Conservation (phyloP, 1,140 invertebrate species). For the Drosophila kurseongensis region DNA sequence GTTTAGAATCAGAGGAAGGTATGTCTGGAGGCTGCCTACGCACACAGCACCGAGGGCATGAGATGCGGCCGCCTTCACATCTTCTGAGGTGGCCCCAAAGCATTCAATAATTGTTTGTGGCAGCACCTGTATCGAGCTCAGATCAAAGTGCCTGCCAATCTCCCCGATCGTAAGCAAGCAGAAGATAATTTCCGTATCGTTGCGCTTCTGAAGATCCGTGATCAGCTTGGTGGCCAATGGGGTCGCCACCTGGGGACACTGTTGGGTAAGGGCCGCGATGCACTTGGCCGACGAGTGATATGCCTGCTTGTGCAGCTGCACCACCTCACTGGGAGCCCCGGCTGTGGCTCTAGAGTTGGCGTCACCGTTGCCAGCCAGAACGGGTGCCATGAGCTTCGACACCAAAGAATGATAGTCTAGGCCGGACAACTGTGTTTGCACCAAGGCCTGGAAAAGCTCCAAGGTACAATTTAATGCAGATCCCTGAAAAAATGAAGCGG, state of each 20-base stretch:
- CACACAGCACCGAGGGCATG: constrained; percentile 98
- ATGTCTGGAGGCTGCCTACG: constrained; percentile 96
- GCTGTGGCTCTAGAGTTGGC: constrained; percentile 8
- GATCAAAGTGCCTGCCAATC: constrained; percentile 96
- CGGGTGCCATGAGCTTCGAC: constrained; percentile 89
- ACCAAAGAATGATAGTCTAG: constrained; percentile 93
- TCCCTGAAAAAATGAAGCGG: constrained; percentile 86
- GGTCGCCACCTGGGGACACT: constrained; percentile 89
- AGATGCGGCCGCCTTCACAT: constrained; percentile 97
- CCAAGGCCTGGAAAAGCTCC: constrained; percentile 96
- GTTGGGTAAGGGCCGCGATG: constrained; percentile 95
- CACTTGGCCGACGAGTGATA: constrained; percentile 97
- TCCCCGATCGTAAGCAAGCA: constrained; percentile 97
- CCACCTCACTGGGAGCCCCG: constrained; percentile 35
- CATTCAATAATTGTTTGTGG: constrained; percentile 91
- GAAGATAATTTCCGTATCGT: constrained; percentile 95
- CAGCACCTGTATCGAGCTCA: constrained; percentile 91
- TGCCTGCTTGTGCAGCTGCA: constrained; percentile 89
- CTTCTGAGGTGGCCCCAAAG: constrained; percentile 92
- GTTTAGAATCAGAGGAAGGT: constrained; percentile 96
- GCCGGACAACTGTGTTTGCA: constrained; percentile 91
- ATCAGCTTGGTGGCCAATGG: constrained; percentile 95
- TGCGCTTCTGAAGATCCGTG: constrained; percentile 90
- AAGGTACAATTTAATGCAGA: constrained; percentile 94
- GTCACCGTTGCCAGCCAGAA: constrained; percentile 60